Conservation (phyloP, 37 sponge, comb jelly and placozoan genomes). For the Oscarella lobularis region DNA sequence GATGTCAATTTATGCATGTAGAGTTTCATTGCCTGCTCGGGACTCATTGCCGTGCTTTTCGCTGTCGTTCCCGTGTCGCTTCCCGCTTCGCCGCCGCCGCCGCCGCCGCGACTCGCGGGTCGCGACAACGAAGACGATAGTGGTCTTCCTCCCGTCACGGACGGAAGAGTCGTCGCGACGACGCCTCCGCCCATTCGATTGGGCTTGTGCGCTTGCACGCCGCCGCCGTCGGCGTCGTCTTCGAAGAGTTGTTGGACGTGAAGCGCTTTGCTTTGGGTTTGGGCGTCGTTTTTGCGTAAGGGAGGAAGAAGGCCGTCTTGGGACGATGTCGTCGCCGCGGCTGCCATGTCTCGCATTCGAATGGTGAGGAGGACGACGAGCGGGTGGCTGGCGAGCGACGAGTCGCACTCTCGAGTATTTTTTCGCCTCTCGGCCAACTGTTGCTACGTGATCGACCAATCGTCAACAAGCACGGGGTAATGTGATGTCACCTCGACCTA, state of each 20-base stretch:
- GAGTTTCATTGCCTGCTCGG: slow-evolving; percentile 80
- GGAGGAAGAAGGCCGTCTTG: slow-evolving; percentile 1
- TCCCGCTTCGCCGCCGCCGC: too few relatives aligned
- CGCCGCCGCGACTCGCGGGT: slow-evolving; percentile 9
- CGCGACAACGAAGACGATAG: slow-evolving; percentile 23
- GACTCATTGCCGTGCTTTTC: slow-evolving; percentile 53
- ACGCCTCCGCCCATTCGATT: background rate
- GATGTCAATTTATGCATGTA: slow-evolving; percentile 83
- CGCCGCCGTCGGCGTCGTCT: background rate
- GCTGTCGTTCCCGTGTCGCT: background rate
- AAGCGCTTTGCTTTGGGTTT: slow-evolving; percentile 32
- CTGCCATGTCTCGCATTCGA: slow-evolving; percentile 2
- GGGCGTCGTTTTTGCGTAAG: background rate
- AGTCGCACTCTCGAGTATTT: too few relatives aligned
- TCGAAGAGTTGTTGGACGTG: slow-evolving; percentile 66
- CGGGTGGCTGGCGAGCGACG: too few relatives aligned
- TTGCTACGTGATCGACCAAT: too few relatives aligned
- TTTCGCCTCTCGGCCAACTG: too few relatives aligned
- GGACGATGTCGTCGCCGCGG: background rate
- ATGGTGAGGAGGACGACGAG: too few relatives aligned
- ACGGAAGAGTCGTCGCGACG: slow-evolving; percentile 26
- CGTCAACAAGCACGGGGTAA: too few relatives aligned
- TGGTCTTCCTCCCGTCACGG: slow-evolving; percentile 29
- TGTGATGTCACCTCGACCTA: too few relatives aligned
- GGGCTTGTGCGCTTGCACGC: background rate